Percentiles rank a stretch among this genome's conserved stretches.
phyloP scores from a whole-genome alignment of 2,113 vertebrate genomes.

The Tyto alba region DNA sequence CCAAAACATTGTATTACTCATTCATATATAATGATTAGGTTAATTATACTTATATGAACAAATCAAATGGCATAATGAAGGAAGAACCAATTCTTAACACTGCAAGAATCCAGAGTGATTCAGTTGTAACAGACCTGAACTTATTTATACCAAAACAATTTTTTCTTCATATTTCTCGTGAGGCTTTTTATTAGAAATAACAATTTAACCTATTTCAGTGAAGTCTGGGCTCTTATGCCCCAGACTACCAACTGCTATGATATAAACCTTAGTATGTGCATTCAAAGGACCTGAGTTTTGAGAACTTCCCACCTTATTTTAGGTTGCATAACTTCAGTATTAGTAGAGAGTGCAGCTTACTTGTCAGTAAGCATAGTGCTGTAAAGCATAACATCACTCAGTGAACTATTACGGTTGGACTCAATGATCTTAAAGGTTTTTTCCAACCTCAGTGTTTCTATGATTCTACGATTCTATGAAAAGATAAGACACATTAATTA shows the following conservation, averaged over 20 bases:
- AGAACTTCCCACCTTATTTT: neutral
- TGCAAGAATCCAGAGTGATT: neutral
- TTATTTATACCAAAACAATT: neutral
- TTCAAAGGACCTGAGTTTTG: neutral
- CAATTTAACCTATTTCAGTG: neutral
- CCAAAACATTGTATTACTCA: neutral
- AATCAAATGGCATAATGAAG: neutral
- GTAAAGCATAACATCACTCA: neutral
- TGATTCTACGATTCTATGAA: neutral
- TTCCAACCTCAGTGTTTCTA: neutral
- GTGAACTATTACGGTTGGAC: neutral
- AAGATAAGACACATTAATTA: neutral
- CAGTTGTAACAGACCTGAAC: neutral
- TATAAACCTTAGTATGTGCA: neutral
- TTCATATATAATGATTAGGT: constrained; percentile 7
- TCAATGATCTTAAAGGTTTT: neutral
- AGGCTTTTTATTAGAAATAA: neutral
- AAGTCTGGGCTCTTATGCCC: neutral
- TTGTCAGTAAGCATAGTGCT: neutral
- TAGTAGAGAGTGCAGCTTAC: neutral
- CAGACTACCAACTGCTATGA: neutral
- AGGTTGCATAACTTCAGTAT: neutral
- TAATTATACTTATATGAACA: constrained; percentile 8
- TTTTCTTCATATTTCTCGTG: neutral
- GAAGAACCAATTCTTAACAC: neutral